Conservation (phyloP, 2,797 vertebrate genomes). For the Numenius phaeopus region DNA sequence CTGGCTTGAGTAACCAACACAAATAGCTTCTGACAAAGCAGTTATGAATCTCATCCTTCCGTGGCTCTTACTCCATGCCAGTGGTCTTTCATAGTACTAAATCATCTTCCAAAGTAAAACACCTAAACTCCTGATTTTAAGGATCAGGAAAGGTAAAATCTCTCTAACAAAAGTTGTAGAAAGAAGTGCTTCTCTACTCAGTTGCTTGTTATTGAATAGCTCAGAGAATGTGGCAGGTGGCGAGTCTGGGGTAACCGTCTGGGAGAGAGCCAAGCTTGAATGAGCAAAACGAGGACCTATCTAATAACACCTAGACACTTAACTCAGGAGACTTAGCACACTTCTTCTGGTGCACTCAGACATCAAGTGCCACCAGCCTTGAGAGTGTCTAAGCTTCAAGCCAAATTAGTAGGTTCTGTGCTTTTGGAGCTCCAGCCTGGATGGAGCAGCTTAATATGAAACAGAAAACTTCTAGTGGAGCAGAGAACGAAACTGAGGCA, state of each 20-base stretch:
- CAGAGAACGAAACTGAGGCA: not conserved
- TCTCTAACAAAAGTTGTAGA: not conserved
- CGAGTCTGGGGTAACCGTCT: not conserved
- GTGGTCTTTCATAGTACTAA: not conserved
- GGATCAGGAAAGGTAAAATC: not conserved
- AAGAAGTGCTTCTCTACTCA: not conserved
- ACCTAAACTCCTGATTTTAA: not conserved
- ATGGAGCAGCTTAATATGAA: not conserved
- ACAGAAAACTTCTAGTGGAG: not conserved
- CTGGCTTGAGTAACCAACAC: not conserved
- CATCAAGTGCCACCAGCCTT: rapidly evolving
- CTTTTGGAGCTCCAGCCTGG: not conserved
- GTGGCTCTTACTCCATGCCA: not conserved
- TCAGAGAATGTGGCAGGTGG: not conserved
- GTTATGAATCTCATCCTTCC: not conserved
- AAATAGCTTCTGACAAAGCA: not conserved
- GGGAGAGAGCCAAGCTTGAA: not conserved
- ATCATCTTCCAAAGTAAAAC: not conserved
- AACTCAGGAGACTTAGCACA: not conserved
- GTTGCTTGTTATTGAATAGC: not conserved
- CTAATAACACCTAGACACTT: rapidly evolving
- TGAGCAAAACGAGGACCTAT: not conserved
- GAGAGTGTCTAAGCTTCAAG: not conserved
- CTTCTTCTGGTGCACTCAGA: not conserved
- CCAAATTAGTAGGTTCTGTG: not conserved